Percentiles rank a stretch among this genome's conserved stretches.
Conservation (phyloP, 2,888 invertebrate species). For the Serrognathus titanus region DNA sequence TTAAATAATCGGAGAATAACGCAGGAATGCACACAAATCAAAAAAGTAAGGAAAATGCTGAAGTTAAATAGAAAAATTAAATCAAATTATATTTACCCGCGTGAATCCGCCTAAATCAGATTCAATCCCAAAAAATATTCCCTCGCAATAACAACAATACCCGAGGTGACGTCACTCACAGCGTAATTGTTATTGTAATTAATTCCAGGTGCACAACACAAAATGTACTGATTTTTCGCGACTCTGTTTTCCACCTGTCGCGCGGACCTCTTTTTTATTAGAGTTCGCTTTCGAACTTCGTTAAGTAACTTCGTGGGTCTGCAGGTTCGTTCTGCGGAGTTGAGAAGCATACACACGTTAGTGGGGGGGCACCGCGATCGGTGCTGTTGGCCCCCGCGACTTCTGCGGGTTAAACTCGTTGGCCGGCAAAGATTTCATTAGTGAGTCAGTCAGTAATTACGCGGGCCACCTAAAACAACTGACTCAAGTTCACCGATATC, state of each 20-base stretch:
- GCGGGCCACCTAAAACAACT: too few species aligned
- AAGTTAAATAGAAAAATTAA: slow-evolving; percentile 2
- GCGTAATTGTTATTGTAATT: slow-evolving; percentile 12
- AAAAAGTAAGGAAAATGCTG: background rate
- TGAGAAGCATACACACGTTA: slow-evolving; percentile 1
- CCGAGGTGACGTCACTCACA: slow-evolving; percentile 22
- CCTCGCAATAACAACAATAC: slow-evolving; percentile 11
- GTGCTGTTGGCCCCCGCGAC: slow-evolving; percentile 17
- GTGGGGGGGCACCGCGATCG: slow-evolving; percentile 23
- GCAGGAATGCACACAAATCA: background rate
- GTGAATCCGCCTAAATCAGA: background rate
- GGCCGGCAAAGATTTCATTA: slow-evolving; percentile 16
- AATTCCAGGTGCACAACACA: too few species aligned
- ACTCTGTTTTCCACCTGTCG: background rate
- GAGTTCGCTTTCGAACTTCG: background rate
- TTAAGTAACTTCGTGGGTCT: background rate
- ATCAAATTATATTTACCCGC: background rate
- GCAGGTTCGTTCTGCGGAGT: background rate
- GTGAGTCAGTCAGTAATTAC: too few species aligned
- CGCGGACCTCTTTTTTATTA: background rate
- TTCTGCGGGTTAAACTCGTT: slow-evolving; percentile 26
- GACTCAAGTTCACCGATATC: too few species aligned
- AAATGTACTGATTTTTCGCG: background rate
- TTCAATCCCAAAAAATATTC: slow-evolving; percentile 21
- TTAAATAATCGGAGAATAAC: slow-evolving; percentile 6